Conservation (phyloP, 2,888 invertebrate genomes). For the Tholera decimalis region DNA sequence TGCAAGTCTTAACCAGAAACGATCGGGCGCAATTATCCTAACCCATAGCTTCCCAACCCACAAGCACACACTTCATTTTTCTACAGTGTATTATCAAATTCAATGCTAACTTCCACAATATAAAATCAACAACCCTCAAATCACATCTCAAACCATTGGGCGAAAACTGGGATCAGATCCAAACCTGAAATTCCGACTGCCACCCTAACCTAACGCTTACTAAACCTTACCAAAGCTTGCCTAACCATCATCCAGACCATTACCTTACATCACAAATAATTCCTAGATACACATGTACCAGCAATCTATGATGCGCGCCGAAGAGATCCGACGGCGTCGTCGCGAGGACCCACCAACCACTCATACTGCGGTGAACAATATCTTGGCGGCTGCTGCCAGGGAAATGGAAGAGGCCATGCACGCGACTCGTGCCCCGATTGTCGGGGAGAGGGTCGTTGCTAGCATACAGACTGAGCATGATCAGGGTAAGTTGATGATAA, state of each 20-base stretch:
- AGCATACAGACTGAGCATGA: conserved; percentile 88
- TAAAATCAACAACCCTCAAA: background rate
- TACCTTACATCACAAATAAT: conserved; percentile 54
- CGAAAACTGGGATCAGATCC: conserved; percentile 31
- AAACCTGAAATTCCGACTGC: conserved; percentile 10
- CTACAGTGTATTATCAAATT: conserved; percentile 3
- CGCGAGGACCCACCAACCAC: conserved; percentile 84
- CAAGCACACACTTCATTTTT: too few species aligned
- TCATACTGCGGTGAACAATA: conserved; percentile 89
- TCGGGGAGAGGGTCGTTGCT: conserved; percentile 76
- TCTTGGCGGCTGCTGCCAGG: conserved; percentile 87
- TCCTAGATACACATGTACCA: conserved; percentile 89
- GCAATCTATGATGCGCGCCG: conserved; percentile 90
- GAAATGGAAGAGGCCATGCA: conserved; percentile 88
- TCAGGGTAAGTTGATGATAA: conserved; percentile 70
- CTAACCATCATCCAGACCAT: conserved; percentile 57
- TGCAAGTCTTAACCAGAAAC: too few species aligned
- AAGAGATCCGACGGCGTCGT: conserved; percentile 86
- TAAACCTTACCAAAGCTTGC: conserved; percentile 23
- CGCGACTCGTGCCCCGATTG: conserved; percentile 64
- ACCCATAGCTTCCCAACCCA: too few species aligned
- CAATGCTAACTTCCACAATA: conserved; percentile 16
- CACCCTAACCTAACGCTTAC: conserved; percentile 42
- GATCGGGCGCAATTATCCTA: too few species aligned
- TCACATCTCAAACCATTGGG: conserved; percentile 18